Base-by-base conservation (phyloP, 2,113 vertebrate genomes). In the Corythornis cristatus region DNA sequence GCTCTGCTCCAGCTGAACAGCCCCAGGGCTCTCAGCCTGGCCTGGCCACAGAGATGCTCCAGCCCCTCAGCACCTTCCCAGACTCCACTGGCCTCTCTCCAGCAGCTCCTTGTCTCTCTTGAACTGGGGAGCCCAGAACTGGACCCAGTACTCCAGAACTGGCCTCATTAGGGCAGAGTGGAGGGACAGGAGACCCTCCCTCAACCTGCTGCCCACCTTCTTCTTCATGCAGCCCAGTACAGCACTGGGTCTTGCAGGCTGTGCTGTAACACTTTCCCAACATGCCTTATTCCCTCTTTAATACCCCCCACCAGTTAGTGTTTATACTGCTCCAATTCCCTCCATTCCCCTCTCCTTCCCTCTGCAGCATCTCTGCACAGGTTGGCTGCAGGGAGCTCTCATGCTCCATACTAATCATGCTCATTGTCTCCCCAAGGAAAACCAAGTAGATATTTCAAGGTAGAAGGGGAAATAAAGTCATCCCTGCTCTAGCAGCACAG, bases 381-480 rank as follows among this genome's bases (percentile, higher is more conserved):
- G 3, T 3, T 72, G 53, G 43, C 46, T 46, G 83, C 75, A 67
- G 71, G 40, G 78, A 71, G 10, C 56, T 21, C 74, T 51, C 8
- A 0, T 10, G 8, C 17, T 35, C 43, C 2, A 0, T 42, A 3
- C 25, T 60, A 28, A 90, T 75, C 15, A 31, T 10, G 22, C 17
- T 76, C 2, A 61, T 87, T 81, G 56, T n/a, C 42, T 62, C 57
- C 65, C 48, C 8, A 1, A 9, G 37, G 53, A 89, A 67, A 87
- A 46, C 33, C 7, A 8, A 85, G 62, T 29, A 14, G 31, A 1
- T 31, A 11, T 23, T 82, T 66, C 62, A 65, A 85, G 50, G 45
- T 10, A 57, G 42, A 83, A 62, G 15, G 62, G 48, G 33, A 76
- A 76, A 6, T 25, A 43, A 43, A 53, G 11, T 17, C 43, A 31